phyloP scores from a whole-genome alignment of 2,797 vertebrate species.

The Hydrocynus forskahlii region DNA sequence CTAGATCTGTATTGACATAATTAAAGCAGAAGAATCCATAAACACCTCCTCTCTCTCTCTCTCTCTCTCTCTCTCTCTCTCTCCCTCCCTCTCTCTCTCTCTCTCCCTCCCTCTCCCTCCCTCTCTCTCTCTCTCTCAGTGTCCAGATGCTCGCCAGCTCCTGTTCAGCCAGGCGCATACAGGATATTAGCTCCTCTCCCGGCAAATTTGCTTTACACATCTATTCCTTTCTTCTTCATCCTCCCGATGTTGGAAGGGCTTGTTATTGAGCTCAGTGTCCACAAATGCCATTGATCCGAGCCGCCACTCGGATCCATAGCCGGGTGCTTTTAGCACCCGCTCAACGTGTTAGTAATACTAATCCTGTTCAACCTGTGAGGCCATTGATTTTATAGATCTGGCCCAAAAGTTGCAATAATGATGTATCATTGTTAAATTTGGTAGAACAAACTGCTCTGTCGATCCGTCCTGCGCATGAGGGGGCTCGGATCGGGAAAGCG shows the following conservation, averaged over 20 bases:
- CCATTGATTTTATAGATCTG: conserved; percentile 99
- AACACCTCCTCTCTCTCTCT: conserved; percentile 50
- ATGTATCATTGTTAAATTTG: conserved; percentile 99
- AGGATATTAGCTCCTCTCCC: conserved; percentile 97
- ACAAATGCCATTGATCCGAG: conserved; percentile 99
- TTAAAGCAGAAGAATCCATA: conserved; percentile 76
- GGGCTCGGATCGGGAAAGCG: conserved; percentile 71
- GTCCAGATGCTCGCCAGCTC: conserved; percentile 66
- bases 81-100: no score
- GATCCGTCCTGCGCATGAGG: conserved; percentile 91
- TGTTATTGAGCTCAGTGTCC: conserved; percentile 99
- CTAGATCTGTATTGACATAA: conserved; percentile 77
- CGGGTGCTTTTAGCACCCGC: conserved; percentile 93
- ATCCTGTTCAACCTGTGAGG: conserved; percentile 96
- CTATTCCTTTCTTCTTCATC: conserved; percentile 93
- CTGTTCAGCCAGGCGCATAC: conserved; percentile 77
- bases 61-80: conserved; percentile 37
- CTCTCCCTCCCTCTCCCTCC: no score
- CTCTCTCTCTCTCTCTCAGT: conserved; percentile 30
- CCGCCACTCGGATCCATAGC: conserved; percentile 98
- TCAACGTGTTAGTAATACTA: conserved; percentile 97
- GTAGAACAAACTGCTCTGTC: conserved; percentile 99
- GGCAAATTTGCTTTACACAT: conserved; percentile 99
- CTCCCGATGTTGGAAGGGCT: conserved; percentile 88
- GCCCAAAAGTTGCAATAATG: conserved; percentile 99